phyloP scores from a whole-genome alignment of 2,888 invertebrate genomes.

The Drosophila glabriapex region DNA sequence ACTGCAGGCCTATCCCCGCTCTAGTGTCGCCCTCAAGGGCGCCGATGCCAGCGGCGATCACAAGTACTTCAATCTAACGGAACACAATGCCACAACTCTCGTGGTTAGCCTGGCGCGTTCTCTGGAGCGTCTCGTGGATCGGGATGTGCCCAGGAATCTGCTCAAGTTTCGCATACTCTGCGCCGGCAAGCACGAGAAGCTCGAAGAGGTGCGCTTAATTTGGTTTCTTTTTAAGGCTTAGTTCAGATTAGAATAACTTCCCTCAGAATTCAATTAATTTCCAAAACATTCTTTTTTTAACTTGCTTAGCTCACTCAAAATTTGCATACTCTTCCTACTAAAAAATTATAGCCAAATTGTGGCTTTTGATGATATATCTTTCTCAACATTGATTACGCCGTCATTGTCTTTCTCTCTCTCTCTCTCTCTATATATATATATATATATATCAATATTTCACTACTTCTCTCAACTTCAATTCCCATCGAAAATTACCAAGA shows the following conservation, averaged over 20 bases:
- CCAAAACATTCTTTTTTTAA: neutral
- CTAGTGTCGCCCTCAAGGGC: constrained; percentile 81
- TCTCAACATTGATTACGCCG: neutral
- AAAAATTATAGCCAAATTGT: neutral
- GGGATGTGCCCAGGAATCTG: constrained; percentile 92
- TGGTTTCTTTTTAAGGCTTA: neutral
- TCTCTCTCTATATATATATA: no score
- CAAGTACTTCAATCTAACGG: constrained; percentile 86
- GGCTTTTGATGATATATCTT: neutral
- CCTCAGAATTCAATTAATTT: neutral
- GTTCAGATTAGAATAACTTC: neutral
- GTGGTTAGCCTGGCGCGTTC: constrained; percentile 91
- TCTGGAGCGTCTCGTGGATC: constrained; percentile 92
- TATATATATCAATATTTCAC: neutral
- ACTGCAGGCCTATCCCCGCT: constrained; percentile 93
- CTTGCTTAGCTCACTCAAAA: neutral
- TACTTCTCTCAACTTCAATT: neutral
- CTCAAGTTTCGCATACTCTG: constrained; percentile 93
- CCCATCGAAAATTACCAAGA: neutral
- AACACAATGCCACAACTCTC: constrained; percentile 91
- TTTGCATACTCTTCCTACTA: fast-evolving
- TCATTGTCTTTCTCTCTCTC: neutral
- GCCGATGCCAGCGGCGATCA: constrained; percentile 83
- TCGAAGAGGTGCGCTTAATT: constrained; percentile 80
- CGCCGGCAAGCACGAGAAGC: constrained; percentile 82